Evolutionary conservation across 2,888 invertebrate genomes (phyloP), one percentile per base, ranked within the genome.

Genomic region (Acanthosepion esculentum): DNA sequence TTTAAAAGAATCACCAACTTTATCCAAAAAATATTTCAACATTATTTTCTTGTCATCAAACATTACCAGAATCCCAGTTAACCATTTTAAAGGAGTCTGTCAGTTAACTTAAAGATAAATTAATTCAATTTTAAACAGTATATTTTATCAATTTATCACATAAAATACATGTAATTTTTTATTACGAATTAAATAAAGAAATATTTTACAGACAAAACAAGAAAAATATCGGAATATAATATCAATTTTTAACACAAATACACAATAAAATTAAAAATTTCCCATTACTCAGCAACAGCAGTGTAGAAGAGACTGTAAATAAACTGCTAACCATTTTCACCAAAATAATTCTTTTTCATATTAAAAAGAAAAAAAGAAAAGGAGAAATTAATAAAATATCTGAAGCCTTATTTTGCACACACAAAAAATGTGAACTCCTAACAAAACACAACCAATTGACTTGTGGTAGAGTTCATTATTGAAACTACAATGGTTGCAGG

Each of bases 201-300:
- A n/a, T 78, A 78, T 78, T 78, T 78, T n/a, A n/a, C 78, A 78
- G 78, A 78, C n/a, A 78, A 78, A 78, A 78, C 78, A 78, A 78
- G 78, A 78, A 78, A 78, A 78, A 78, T 78, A 78, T 78, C 18
- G n/a, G 78, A 78, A 78, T 78, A 78, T 78, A 78, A 78, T 78
- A 78, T 78, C n/a, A 78, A 78, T 78, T 78, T 78, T 78, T 78
- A 78, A 78, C 8, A 78, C 33, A 78, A 15, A 78, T 78, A 18
- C n/a, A 78, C 78, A 78, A 78, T 78, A 78, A 78, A n/a, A 59
- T 59, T 59, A 23, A 59, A 59, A 59, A 59, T 59, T 78, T 78
- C 78, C 78, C 78, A 78, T 78, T 78, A n/a, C 33, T 78, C 78
- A n/a, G n/a, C n/a, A n/a, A 78, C 78, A 78, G 78, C 78, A 78